phyloP scores from a whole-genome alignment of 2,113 vertebrate genomes.

The Tragelaphus buxtoni region DNA sequence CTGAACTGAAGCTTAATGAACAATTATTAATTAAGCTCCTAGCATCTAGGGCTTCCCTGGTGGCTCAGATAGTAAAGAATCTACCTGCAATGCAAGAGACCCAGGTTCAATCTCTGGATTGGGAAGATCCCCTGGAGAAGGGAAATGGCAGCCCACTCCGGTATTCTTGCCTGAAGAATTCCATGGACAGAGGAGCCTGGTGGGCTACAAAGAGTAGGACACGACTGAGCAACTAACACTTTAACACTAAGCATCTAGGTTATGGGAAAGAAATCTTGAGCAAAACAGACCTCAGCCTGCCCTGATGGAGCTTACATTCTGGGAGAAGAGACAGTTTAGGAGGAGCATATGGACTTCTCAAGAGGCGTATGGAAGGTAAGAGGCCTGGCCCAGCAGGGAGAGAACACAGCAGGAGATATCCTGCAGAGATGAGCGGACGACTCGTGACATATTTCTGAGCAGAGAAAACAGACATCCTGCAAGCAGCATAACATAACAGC shows the following conservation, averaged over 20 bases:
- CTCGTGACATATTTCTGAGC: not conserved
- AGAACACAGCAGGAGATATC: rapidly evolving
- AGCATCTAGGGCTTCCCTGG: not conserved
- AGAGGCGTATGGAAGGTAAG: rapidly evolving
- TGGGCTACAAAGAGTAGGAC: not conserved
- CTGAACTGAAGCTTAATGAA: not conserved
- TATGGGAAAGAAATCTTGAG: not conserved
- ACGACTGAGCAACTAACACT: not conserved
- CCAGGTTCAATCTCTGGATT: not conserved
- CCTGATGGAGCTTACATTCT: not conserved
- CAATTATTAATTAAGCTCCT: not conserved
- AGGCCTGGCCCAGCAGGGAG: not conserved
- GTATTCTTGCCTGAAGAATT: not conserved
- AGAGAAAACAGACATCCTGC: rapidly evolving
- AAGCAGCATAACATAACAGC: not conserved
- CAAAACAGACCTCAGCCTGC: not conserved
- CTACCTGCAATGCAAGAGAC: not conserved
- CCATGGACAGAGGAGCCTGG: not conserved
- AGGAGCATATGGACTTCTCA: rapidly evolving
- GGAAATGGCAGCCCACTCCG: not conserved
- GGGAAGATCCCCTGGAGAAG: not conserved
- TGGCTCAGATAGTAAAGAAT: not conserved
- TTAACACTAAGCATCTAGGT: not conserved
- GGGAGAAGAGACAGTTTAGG: not conserved
- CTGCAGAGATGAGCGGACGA: too few species aligned